These are phyloP conservation scores for Meandrusa payeni DNA, from an alignment of 2,888 invertebrate species.

Conservation along the genomic window DNA sequence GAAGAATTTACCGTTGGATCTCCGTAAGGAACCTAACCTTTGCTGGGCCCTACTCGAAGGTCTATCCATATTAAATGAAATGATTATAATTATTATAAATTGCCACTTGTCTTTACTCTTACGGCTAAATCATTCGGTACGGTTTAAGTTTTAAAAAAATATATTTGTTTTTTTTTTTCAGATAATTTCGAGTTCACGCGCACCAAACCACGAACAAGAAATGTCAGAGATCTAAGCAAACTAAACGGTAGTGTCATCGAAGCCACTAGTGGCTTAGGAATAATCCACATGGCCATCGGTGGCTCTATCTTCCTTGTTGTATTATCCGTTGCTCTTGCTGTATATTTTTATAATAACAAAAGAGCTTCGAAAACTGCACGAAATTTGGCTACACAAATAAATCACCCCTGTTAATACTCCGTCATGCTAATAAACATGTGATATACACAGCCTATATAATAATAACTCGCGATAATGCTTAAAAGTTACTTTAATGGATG, in stretches of 20 bases:
- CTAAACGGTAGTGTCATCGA: conserved; percentile 32
- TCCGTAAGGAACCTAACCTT: too few species aligned
- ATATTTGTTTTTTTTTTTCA: conserved; percentile 40
- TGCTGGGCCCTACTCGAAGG: too few species aligned
- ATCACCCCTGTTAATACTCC: conserved; percentile 35
- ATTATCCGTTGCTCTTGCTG: conserved; percentile 45
- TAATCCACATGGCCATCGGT: conserved; percentile 48
- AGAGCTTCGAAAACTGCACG: too few species aligned
- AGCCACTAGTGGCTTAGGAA: conserved; percentile 36
- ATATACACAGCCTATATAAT: conserved; percentile 33
- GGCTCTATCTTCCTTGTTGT: conserved; percentile 48
- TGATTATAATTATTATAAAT: too few species aligned
- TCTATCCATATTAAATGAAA: too few species aligned
- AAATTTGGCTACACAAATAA: conserved; percentile 33
- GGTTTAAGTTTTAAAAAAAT: too few species aligned
- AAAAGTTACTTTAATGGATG: conserved; percentile 20
- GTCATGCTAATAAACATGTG: conserved; percentile 8
- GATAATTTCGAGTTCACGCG: conserved; percentile 63
- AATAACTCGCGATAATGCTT: conserved; percentile 23
- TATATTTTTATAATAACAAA: conserved; percentile 46
- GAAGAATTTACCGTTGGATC: too few species aligned
- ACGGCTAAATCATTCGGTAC: too few species aligned
- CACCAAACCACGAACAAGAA: conserved; percentile 59
- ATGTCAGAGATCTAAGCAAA: conserved; percentile 52
- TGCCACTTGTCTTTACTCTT: too few species aligned